Evolutionary conservation across 2,797 vertebrate species (phyloP).

Genomic region (Diglossa cyanea): DNA sequence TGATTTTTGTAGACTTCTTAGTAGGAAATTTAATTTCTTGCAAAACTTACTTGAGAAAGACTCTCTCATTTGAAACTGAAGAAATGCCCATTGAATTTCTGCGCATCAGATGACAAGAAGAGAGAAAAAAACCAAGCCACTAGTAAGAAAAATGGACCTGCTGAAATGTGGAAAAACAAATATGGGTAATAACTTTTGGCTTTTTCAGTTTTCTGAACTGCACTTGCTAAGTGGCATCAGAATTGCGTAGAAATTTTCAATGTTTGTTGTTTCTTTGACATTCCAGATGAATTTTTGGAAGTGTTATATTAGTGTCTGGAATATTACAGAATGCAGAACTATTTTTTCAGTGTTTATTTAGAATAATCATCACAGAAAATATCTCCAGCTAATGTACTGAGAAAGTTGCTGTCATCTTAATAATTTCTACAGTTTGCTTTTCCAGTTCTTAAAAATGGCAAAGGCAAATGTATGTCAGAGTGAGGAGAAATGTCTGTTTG

Average conservation of each 20-base stretch:
- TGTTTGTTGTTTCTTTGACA: not conserved
- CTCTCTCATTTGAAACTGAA: not conserved
- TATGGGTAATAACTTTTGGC: not conserved
- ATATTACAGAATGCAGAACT: not conserved
- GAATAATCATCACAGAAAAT: not conserved
- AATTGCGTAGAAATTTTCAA: not conserved
- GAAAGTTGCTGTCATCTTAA: not conserved
- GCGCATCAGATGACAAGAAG: not conserved
- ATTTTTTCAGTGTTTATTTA: not conserved
- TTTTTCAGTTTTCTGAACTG: not conserved
- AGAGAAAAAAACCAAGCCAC: not conserved
- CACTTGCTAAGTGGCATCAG: not conserved
- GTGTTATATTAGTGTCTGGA: not conserved
- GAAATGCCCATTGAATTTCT: not conserved
- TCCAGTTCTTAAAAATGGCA: constrained; percentile 2
- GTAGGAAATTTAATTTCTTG: not conserved
- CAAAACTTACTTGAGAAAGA: not conserved
- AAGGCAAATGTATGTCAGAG: constrained; percentile 1
- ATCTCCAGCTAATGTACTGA: not conserved
- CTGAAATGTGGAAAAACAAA: not conserved
- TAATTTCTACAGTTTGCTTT: constrained; percentile 16
- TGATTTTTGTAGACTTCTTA: not conserved
- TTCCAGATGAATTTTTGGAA: not conserved
- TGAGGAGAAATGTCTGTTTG: not conserved
- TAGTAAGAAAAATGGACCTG: constrained; percentile 8